Evolutionary conservation across 2,113 vertebrate genomes (phyloP).

Genomic region (Dolichotis patagonum): DNA sequence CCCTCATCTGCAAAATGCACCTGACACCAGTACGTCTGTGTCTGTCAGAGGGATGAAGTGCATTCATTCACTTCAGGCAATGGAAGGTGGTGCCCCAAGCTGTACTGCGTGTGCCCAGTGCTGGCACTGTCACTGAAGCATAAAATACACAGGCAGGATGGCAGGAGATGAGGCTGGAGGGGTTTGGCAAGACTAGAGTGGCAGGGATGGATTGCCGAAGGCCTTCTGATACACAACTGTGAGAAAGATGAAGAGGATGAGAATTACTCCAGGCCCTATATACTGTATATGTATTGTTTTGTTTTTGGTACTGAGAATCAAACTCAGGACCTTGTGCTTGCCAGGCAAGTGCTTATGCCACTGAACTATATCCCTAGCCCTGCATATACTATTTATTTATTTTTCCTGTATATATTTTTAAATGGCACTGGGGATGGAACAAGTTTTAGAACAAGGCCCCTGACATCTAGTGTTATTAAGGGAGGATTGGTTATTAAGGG

Average conservation of each 20-base stretch:
- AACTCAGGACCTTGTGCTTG: background rate
- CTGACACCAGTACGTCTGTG: background rate
- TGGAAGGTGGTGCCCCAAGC: no score
- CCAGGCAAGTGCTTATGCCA: no score
- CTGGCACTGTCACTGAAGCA: background rate
- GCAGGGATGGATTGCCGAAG: background rate
- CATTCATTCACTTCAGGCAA: background rate
- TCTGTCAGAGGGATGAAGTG: background rate
- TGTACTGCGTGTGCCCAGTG: background rate
- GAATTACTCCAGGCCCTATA: background rate
- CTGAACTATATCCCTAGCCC: no score
- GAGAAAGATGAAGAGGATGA: background rate
- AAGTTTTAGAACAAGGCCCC: background rate
- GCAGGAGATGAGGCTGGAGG: background rate
- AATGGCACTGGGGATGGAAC: background rate
- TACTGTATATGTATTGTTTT: background rate
- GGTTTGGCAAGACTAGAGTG: background rate
- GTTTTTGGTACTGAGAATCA: no score
- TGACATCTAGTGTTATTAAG: background rate
- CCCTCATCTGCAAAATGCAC: background rate
- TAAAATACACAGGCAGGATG: background rate
- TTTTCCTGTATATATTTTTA: background rate
- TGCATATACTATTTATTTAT: no score
- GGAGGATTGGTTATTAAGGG: background rate
- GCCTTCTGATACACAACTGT: rapidly evolving